phyloP scores from a whole-genome alignment of 2,888 invertebrate species.

The Octodonta nipae region DNA sequence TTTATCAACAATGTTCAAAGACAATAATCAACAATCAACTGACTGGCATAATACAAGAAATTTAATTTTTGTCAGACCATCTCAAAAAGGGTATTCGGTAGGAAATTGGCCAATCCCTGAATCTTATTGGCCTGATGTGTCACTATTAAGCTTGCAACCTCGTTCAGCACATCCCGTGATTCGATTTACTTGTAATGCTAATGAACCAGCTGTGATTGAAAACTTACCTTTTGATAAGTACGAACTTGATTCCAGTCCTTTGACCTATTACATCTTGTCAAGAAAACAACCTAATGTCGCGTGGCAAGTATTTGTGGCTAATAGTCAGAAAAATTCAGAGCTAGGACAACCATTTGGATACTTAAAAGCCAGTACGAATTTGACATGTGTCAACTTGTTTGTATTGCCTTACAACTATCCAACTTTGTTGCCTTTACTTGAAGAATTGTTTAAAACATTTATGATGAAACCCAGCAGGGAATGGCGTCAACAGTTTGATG shows the following conservation, averaged over 20 bases:
- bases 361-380: conserved; percentile 85
- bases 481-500: conserved; percentile 85
- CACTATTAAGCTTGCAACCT: conserved; percentile 74
- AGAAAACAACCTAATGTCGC: conserved; percentile 88
- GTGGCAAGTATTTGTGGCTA: conserved; percentile 89
- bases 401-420: conserved; percentile 99
- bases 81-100: conserved; percentile 61
- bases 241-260: conserved; percentile 91
- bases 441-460: conserved; percentile 86
- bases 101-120: conserved; percentile 91
- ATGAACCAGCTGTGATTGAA: conserved; percentile 90
- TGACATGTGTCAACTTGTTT: conserved; percentile 88
- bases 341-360: conserved; percentile 94
- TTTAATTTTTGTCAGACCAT: conserved; percentile 83
- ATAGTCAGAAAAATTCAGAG: conserved; percentile 79
- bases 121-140: conserved; percentile 91
- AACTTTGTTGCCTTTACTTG: conserved; percentile 76
- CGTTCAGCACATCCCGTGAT: conserved; percentile 90
- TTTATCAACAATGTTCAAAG: too few species aligned
- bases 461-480: conserved; percentile 82
- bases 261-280: conserved; percentile 90
- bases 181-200: conserved; percentile 84
- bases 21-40: too few species aligned
- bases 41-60: conserved; percentile 81
- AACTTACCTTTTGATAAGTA: conserved; percentile 98